Evolutionary conservation across 2,113 vertebrate genomes (phyloP).

Genomic region (Serinus canaria): DNA sequence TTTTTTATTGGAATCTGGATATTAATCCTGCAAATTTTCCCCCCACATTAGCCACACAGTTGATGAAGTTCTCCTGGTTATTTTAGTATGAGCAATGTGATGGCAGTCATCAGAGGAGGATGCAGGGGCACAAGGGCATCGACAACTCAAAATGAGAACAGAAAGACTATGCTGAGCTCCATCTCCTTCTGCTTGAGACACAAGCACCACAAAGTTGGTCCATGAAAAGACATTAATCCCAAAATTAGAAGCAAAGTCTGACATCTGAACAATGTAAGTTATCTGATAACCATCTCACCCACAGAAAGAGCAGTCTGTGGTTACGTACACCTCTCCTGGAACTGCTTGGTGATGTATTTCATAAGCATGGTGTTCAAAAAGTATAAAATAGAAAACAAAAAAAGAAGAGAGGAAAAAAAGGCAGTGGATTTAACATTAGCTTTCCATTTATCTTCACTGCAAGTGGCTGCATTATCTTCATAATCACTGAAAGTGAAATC

Average conservation of each 20-base stretch:
- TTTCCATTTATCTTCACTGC: background rate
- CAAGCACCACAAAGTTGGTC: background rate
- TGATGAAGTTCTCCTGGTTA: background rate
- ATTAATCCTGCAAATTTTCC: background rate
- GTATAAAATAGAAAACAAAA: background rate
- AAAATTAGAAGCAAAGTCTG: background rate
- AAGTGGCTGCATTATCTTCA: background rate
- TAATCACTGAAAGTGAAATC: background rate
- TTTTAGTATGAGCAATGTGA: background rate
- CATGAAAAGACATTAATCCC: background rate
- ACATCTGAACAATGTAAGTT: background rate
- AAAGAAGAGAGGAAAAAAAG: background rate
- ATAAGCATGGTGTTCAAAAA: conserved; percentile 12
- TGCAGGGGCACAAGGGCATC: background rate
- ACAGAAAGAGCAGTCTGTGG: conserved; percentile 23
- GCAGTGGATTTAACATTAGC: background rate
- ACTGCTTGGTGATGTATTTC: conserved; percentile 41
- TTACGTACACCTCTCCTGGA: conserved; percentile 6
- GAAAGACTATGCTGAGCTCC: background rate
- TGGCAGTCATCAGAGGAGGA: background rate
- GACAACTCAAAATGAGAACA: background rate
- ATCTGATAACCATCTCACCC: conserved; percentile 27
- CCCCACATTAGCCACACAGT: background rate
- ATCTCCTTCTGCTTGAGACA: background rate
- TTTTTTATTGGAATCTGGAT: background rate